Evolutionary conservation across 2,113 vertebrate species (phyloP).

Genomic region (Scomber scombrus): DNA sequence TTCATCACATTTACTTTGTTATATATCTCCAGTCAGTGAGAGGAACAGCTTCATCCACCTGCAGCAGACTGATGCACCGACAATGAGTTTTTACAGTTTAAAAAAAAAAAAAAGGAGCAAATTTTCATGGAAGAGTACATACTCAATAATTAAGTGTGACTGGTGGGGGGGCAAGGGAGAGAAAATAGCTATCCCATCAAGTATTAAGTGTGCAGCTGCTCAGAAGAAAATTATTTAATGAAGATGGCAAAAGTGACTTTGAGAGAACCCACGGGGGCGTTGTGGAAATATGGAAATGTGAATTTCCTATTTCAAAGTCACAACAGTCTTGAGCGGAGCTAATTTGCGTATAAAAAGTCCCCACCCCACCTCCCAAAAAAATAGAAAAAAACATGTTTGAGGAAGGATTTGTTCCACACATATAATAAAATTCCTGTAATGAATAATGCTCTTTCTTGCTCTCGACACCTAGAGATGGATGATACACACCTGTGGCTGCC

Average conservation of each 20-base stretch:
- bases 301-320: slow-evolving; percentile 53
- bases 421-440: background rate
- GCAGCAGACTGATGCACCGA: background rate
- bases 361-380: background rate
- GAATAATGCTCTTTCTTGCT: slow-evolving; percentile 1
- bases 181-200: slow-evolving; percentile 57
- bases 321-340: slow-evolving; percentile 19
- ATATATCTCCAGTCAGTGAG: background rate
- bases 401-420: background rate
- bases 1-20: background rate
- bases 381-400: background rate
- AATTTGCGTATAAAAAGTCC: slow-evolving; percentile 16
- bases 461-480: background rate
- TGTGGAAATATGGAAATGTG: slow-evolving; percentile 28
- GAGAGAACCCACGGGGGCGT: slow-evolving; percentile 54
- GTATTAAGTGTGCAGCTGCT: slow-evolving; percentile 69
- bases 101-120: background rate
- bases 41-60: slow-evolving; percentile 6
- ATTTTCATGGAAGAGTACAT: background rate
- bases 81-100: background rate
- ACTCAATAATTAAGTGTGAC: slow-evolving; percentile 19
- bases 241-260: slow-evolving; percentile 70
- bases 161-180: slow-evolving; percentile 3
- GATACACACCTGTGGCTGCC: background rate
- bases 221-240: slow-evolving; percentile 61